Percentiles rank a stretch among this genome's conserved stretches.
Evolutionary conservation across 2,113 vertebrate species (phyloP).

Genomic region (Pterocles burchelli): DNA sequence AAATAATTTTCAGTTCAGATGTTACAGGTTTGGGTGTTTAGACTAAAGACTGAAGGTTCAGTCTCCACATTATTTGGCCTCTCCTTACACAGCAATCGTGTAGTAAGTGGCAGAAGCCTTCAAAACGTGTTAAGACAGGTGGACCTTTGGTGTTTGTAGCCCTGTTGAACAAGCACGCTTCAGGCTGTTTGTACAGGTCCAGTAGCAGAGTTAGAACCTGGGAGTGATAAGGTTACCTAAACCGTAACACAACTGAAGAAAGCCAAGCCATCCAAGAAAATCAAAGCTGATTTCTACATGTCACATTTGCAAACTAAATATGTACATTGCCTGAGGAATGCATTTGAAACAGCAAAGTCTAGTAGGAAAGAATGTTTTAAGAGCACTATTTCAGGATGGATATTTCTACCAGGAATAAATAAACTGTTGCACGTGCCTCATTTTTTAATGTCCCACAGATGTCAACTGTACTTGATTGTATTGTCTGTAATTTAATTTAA

Average conservation of each 20-base stretch:
- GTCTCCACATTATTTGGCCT: not conserved
- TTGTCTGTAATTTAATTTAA: slow-evolving; percentile 66
- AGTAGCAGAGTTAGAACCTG: slow-evolving; percentile 24
- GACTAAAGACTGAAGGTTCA: not conserved
- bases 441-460: slow-evolving; percentile 51
- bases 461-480: slow-evolving; percentile 44
- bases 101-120: not conserved
- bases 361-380: slow-evolving; percentile 44
- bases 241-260: not conserved
- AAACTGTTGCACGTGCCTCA: slow-evolving; percentile 2
- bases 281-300: slow-evolving; percentile 20
- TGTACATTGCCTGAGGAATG: slow-evolving; percentile 20
- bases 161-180: not conserved
- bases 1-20: not conserved
- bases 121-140: not conserved
- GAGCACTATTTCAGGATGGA: slow-evolving; percentile 2
- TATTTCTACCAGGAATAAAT: slow-evolving; percentile 52
- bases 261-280: slow-evolving; percentile 8
- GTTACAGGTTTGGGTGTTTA: not conserved
- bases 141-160: not conserved
- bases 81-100: not conserved
- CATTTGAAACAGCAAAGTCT: slow-evolving; percentile 25
- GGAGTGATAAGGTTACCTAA: slow-evolving; percentile 36
- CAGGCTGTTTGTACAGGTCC: slow-evolving; percentile 26
- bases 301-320: slow-evolving; percentile 39